Percentiles rank a stretch among this genome's conserved stretches.
Evolutionary conservation across 2,888 invertebrate genomes (phyloP).

Genomic region (Melanostoma scalare): DNA sequence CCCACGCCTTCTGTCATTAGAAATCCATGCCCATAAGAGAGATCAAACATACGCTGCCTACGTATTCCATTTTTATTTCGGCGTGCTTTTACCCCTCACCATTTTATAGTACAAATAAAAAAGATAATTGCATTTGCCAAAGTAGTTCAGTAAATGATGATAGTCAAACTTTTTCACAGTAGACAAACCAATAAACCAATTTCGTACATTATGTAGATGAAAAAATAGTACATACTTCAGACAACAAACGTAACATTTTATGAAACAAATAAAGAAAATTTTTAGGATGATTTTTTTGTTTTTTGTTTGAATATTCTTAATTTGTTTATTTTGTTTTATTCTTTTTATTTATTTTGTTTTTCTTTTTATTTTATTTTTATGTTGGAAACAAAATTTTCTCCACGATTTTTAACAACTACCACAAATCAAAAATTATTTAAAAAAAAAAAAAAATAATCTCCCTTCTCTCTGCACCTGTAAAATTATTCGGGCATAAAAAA

Average conservation of each 20-base stretch:
- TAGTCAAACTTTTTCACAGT: constrained; percentile 3
- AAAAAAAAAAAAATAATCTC: constrained; percentile 59
- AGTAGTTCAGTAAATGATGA: not conserved
- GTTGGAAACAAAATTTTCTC: constrained; percentile 73
- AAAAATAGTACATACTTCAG: too few relatives aligned
- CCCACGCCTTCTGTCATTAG: too few relatives aligned
- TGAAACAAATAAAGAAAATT: not conserved
- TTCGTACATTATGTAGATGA: too few relatives aligned
- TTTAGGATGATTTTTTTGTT: constrained; percentile 17
- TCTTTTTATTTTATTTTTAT: constrained; percentile 71
- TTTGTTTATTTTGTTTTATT: constrained; percentile 67
- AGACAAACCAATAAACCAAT: not conserved
- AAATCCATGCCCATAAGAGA: too few relatives aligned
- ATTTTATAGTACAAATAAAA: too few relatives aligned
- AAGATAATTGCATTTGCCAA: constrained; percentile 19
- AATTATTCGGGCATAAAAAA: constrained; percentile 69
- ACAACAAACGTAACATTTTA: not conserved
- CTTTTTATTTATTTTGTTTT: constrained; percentile 55
- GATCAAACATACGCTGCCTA: too few relatives aligned
- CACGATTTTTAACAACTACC: constrained; percentile 73
- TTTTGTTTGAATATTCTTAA: constrained; percentile 22
- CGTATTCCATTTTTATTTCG: too few relatives aligned
- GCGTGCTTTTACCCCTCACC: too few relatives aligned
- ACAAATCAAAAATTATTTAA: constrained; percentile 54
- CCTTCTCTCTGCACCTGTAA: constrained; percentile 71